A percentile compares a stretch with the other conserved stretches of the same genome.
Conservation (phyloP, 1,140 invertebrate genomes). For the Pinna nobilis region DNA sequence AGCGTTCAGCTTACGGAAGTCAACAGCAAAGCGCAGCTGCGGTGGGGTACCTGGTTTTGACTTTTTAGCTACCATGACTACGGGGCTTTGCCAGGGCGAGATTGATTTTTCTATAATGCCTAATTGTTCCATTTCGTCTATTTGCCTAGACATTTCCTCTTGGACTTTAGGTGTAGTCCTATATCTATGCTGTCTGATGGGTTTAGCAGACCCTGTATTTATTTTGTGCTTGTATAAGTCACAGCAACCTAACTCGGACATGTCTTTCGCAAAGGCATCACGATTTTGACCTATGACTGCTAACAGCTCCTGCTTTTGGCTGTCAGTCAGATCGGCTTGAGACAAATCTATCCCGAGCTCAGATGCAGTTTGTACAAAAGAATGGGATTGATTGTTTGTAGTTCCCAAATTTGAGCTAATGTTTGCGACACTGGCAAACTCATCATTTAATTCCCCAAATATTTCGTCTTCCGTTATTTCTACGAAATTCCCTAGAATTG, state of each 20-base stretch:
- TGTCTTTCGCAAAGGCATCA: slow-evolving; percentile 6
- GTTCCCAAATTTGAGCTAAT: no score
- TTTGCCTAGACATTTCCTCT: slow-evolving; percentile 18
- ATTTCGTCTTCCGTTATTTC: no score
- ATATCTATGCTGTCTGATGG: neutral
- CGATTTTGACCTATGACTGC: neutral
- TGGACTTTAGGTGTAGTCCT: slow-evolving; percentile 3
- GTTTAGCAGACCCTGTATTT: slow-evolving; percentile 16
- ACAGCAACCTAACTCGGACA: slow-evolving; percentile 30
- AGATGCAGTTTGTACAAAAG: no score
- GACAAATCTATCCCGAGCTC: neutral
- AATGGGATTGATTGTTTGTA: no score
- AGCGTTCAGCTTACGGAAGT: slow-evolving; percentile 42
- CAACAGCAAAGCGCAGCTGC: slow-evolving; percentile 37
- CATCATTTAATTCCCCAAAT: no score
- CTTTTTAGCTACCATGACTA: slow-evolving; percentile 48
- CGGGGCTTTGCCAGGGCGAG: slow-evolving; percentile 27
- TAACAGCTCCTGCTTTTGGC: neutral
- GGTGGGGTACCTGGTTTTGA: no score
- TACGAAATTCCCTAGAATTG: no score
- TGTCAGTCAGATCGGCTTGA: neutral
- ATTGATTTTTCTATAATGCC: slow-evolving; percentile 40
- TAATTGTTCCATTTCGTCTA: slow-evolving; percentile 15
- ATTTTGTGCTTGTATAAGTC: slow-evolving; percentile 24
- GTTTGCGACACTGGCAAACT: no score